Evolutionary conservation across 2,113 vertebrate genomes (phyloP).

Genomic region (Leucosticte australis): DNA sequence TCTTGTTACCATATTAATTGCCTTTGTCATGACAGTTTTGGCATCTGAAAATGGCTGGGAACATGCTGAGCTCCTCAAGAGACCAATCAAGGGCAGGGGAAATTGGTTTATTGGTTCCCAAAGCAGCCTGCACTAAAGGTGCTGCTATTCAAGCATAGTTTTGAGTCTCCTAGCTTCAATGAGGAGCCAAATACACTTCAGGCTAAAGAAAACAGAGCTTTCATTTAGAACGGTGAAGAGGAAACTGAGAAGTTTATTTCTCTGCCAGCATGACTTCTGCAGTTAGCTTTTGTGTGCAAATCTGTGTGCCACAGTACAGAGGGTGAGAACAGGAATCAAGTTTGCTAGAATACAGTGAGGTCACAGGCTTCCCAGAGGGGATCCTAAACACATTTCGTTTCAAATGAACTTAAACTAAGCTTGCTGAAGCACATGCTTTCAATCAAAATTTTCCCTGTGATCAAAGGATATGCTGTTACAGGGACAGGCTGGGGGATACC

Average conservation of each 20-base stretch:
- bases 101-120: slow-evolving; percentile 66
- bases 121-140: slow-evolving; percentile 55
- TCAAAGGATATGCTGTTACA: not conserved
- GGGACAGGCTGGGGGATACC: not conserved
- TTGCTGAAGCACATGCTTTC: not conserved
- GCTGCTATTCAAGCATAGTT: slow-evolving; percentile 44
- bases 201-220: slow-evolving; percentile 62
- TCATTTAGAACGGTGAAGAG: not conserved
- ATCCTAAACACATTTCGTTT: not conserved
- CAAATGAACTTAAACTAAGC: not conserved
- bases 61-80: slow-evolving; percentile 72
- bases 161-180: slow-evolving; percentile 35
- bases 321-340: not conserved
- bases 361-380: not conserved
- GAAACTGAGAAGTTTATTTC: slow-evolving; percentile 37
- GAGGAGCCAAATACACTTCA: slow-evolving; percentile 58
- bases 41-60: slow-evolving; percentile 74
- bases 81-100: slow-evolving; percentile 68
- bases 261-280: slow-evolving; percentile 37
- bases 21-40: slow-evolving; percentile 79
- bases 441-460: not conserved
- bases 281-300: slow-evolving; percentile 48
- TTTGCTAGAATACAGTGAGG: not conserved
- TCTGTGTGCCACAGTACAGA: not conserved
- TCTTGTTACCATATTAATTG: slow-evolving; percentile 83